These are phyloP conservation scores for Alligator mississippiensis DNA, from an alignment of 2,113 vertebrate species.

Conservation along the genomic window DNA sequence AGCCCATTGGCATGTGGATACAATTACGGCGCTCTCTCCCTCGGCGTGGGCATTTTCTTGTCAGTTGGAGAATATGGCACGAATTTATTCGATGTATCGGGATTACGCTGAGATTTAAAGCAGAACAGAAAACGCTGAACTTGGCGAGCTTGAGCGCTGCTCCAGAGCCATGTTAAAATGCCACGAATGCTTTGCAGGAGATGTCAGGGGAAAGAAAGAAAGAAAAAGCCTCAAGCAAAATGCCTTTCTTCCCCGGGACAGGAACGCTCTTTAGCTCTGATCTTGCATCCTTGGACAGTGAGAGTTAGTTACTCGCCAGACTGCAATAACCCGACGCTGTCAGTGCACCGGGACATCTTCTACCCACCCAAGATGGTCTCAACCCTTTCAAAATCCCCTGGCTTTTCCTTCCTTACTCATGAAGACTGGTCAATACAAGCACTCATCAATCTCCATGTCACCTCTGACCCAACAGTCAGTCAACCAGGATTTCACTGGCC, in stretches of 20 bases:
- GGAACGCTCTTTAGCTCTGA: background rate
- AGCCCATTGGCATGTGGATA: background rate
- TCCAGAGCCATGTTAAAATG: accelerated
- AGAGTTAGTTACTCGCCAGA: no score
- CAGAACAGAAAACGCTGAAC: background rate
- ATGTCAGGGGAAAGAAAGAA: background rate
- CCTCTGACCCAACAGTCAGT: no score
- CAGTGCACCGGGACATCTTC: no score
- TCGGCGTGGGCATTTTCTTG: background rate
- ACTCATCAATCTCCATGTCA: no score
- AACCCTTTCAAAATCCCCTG: no score
- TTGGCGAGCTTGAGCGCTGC: background rate
- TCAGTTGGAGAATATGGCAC: background rate
- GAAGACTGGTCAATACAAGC: no score
- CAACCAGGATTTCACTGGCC: no score
- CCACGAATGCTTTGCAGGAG: accelerated
- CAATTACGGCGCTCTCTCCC: background rate
- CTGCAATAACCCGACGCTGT: no score
- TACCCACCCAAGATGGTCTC: no score
- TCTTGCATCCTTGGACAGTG: background rate
- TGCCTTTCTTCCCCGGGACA: background rate
- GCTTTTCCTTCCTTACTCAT: no score
- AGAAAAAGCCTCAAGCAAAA: background rate
- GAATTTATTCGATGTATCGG: background rate
- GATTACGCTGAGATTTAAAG: background rate